phyloP scores from a whole-genome alignment of 2,113 vertebrate genomes.

The Oryctolagus cuniculus region mOryCun1.1 NC_091436.1:31966501-31967000 shows the following conservation, averaged over 20 bases:
- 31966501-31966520: background rate
- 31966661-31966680: background rate
- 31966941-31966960: constrained; percentile 44
- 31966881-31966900: constrained; percentile 28
- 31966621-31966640: constrained; percentile 26
- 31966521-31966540: constrained; percentile 13
- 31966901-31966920: constrained; percentile 41
- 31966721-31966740: background rate
- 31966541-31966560: constrained; percentile 47
- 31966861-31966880: background rate
- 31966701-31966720: background rate
- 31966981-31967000: constrained; percentile 49
- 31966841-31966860: background rate
- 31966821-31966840: background rate
- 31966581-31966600: background rate
- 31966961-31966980: constrained; percentile 70
- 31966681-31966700: background rate
- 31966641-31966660: background rate
- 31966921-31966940: constrained; percentile 37
- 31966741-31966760: background rate
- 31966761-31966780: background rate
- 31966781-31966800: background rate
- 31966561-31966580: background rate
- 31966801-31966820: background rate
- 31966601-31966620: background rate